Base-by-base conservation (phyloP, 2,113 vertebrate species). In the Platanista minor region DNA sequence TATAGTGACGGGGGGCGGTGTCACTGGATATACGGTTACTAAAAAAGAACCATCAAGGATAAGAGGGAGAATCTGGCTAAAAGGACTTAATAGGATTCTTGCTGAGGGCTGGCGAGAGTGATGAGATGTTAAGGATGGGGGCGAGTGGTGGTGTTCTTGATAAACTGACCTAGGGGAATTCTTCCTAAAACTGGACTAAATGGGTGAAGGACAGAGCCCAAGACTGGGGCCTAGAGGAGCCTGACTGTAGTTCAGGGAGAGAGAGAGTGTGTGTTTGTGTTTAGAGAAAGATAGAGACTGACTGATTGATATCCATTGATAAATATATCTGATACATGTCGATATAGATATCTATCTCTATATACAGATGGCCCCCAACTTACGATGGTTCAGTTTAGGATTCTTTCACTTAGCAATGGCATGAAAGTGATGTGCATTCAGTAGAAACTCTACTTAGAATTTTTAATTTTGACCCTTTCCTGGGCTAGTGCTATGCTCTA, bases 401-500 rank as follows among this genome's bases (percentile, higher is more conserved):
- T 17, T 74, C 12, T 67, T 71, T 74, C 71, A 74, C 41, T 74
- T 43, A 43, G 27, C 41, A 43, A 25, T 43, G 71, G 7, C 25
- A 2, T 29, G 71, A 74, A 74, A 2, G 1, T 5, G 27, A 46
- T 31, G 46, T 18, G 6, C 41, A 10, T 46, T 31, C 27, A 75
- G 41, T 18, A 75, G 72, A 46, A 18, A 46, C 72, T 46, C 39
- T 46, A 31, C 72, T 46, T 27, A 18, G 41, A 74, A 41, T 31
- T 46, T 75, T 46, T 10, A 75, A 46, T 46, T 75, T 29, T 75
- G 41, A 46, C 17, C 27, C 41, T 75, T 75, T 75, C 27, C 27
- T 46, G 72, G 46, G 41, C 8, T 75, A 46, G 41, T 0, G 1
- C 43, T 46, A 10, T 31, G 41, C 41, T 31, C 25, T 46, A 0